These are phyloP conservation scores for Cecropterus lyciades DNA, from an alignment of 1,140 invertebrate genomes.

Conservation along the genomic window DNA sequence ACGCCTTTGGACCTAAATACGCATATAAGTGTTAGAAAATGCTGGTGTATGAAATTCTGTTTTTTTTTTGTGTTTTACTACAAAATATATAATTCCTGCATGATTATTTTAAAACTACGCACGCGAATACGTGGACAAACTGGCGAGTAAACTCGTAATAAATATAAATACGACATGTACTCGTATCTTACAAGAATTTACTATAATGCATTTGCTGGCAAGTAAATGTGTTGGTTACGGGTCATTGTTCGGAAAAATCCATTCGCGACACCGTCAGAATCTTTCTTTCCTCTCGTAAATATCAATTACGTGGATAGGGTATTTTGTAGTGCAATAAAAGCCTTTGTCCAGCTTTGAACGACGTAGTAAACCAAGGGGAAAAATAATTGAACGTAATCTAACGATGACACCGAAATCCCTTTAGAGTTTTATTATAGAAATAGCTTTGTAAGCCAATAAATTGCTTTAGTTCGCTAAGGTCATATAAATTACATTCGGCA, in stretches of 20 bases:
- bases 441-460: neutral
- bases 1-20: no score
- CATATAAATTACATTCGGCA: no score
- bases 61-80: no score
- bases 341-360: conserved; percentile 6
- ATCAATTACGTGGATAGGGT: conserved; percentile 17
- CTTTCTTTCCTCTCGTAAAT: conserved; percentile 16
- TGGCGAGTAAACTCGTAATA: no score
- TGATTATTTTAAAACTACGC: no score
- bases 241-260: conserved; percentile 11
- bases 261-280: conserved; percentile 4
- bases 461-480: no score
- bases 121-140: no score
- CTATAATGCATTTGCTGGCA: conserved; percentile 5
- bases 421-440: neutral
- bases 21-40: no score
- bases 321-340: conserved; percentile 16
- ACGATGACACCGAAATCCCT: conserved; percentile 2
- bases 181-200: neutral
- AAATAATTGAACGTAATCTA: conserved; percentile 22
- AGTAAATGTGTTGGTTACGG: neutral
- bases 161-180: no score
- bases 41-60: no score
- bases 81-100: no score
- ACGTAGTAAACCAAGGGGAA: conserved; percentile 11